A percentile compares a stretch with the other conserved stretches of the same genome.
phyloP scores from a whole-genome alignment of 2,797 vertebrate species.

The Anguilla megastoma region DNA sequence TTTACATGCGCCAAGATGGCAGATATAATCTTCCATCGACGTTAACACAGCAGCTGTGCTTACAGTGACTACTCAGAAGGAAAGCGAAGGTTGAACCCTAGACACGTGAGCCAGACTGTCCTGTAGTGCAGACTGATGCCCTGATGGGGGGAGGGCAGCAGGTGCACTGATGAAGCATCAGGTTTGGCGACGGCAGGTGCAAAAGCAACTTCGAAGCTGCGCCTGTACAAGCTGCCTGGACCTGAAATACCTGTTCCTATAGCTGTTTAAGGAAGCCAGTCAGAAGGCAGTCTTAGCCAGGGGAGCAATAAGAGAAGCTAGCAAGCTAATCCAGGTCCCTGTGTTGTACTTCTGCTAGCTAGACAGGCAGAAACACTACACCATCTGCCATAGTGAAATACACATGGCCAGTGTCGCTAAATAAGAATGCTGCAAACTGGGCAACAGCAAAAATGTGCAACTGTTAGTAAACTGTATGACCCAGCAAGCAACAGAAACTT shows the following conservation, averaged over 20 bases:
- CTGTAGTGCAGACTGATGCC: not conserved
- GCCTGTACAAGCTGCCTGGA: not conserved
- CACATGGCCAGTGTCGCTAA: not conserved
- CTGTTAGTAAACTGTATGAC: not conserved
- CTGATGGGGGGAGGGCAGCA: not conserved
- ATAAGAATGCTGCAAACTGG: not conserved
- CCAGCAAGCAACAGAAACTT: not conserved
- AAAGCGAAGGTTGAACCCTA: not conserved
- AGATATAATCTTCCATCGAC: not conserved
- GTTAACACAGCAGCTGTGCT: not conserved
- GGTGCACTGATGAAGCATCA: not conserved
- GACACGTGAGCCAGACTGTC: not conserved
- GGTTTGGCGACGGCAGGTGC: not conserved
- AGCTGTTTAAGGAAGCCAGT: not conserved
- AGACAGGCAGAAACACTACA: not conserved
- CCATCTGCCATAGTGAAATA: not conserved
- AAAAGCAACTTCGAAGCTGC: not conserved
- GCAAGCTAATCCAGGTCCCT: not conserved
- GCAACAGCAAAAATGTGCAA: not conserved
- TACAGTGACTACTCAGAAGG: not conserved
- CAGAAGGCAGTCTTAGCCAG: not conserved
- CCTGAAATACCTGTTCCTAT: not conserved
- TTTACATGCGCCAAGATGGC: not conserved
- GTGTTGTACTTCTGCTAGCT: not conserved
- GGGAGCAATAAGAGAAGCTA: not conserved